These are phyloP conservation scores for Neelides sp. DNA, from an alignment of 1,140 invertebrate species.

Conservation along the genomic window DNA sequence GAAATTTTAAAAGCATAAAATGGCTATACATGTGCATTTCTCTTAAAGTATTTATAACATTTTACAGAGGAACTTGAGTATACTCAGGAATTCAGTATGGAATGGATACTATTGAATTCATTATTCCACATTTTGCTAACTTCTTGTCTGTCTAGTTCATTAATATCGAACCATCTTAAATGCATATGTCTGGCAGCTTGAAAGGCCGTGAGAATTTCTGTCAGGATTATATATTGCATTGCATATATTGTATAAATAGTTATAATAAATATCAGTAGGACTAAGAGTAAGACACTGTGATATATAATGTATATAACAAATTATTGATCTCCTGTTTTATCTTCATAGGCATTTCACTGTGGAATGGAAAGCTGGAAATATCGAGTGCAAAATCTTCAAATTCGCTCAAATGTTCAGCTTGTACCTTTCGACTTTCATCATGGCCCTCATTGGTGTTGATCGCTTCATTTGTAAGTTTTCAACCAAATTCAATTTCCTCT, in stretches of 20 bases:
- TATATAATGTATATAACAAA: not conserved
- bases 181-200: not conserved
- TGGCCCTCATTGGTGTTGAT: slow-evolving; percentile 68
- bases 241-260: not conserved
- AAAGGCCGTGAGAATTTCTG: not conserved
- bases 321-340: not conserved
- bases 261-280: not conserved
- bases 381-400: slow-evolving; percentile 66
- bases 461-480: slow-evolving; percentile 47
- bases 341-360: slow-evolving; percentile 48
- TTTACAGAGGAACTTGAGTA: too few species aligned
- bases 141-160: too few species aligned
- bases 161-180: not conserved
- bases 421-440: slow-evolving; percentile 68
- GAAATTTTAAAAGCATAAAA: too few species aligned
- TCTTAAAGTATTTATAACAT: too few species aligned
- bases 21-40: too few species aligned
- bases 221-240: not conserved
- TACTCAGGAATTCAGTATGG: too few species aligned
- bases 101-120: too few species aligned
- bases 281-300: not conserved
- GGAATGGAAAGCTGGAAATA: slow-evolving; percentile 62
- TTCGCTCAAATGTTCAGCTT: slow-evolving; percentile 67
- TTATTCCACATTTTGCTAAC: too few species aligned
- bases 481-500: too few species aligned